Percentiles rank a stretch among this genome's conserved stretches.
phyloP scores from a whole-genome alignment of 1,140 invertebrate species.

The Sarcophaga peregrina region DNA sequence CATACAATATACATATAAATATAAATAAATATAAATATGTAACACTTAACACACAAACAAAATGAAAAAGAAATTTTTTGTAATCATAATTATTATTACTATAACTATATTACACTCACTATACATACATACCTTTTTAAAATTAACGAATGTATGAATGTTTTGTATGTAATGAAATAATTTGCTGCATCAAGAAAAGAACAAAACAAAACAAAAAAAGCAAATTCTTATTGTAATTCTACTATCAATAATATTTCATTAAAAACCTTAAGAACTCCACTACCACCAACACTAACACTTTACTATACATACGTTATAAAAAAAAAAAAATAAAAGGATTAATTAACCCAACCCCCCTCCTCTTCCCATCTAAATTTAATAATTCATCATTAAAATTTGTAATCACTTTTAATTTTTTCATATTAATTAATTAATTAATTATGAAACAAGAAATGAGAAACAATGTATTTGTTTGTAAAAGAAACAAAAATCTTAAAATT shows the following conservation, averaged over 20 bases:
- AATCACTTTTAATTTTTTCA: too few species aligned
- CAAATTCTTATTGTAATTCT: neutral
- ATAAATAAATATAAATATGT: neutral
- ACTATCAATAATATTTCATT: neutral
- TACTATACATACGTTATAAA: too few species aligned
- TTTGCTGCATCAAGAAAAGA: constrained; percentile 15
- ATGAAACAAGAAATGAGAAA: neutral
- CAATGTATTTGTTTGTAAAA: neutral
- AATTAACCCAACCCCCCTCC: too few species aligned
- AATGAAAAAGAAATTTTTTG: neutral
- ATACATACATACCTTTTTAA: too few species aligned
- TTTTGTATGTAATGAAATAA: neutral
- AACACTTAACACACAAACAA: neutral
- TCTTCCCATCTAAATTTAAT: too few species aligned
- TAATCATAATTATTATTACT: neutral
- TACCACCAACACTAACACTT: neutral
- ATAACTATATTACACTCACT: too few species aligned
- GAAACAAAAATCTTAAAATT: neutral
- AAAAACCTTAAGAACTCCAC: neutral
- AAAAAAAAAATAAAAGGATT: too few species aligned
- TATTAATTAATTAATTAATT: too few species aligned
- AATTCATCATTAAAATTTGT: too few species aligned
- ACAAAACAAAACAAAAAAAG: neutral
- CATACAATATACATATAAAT: neutral
- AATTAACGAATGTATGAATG: neutral